These are phyloP conservation scores for Halyomorpha halys DNA, from an alignment of 1,140 invertebrate species.

Conservation along the genomic window DNA sequence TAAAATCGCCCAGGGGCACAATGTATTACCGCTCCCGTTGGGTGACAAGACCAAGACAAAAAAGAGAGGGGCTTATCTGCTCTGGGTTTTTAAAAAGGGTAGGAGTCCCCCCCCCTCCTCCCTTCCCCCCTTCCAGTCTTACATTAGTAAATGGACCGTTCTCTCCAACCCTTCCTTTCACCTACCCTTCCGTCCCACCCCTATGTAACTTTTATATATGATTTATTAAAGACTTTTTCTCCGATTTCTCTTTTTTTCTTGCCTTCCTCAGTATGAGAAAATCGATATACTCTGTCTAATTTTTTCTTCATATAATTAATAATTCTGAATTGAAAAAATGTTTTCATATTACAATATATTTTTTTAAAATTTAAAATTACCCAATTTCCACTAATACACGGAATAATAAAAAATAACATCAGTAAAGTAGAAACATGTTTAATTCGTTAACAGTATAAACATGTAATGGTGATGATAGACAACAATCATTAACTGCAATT, in stretches of 20 bases:
- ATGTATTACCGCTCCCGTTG: constrained; percentile 8
- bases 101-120: constrained; percentile 4
- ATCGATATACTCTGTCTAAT: background rate
- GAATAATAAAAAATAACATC: too few species aligned
- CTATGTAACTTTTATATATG: constrained; percentile 13
- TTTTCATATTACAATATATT: too few species aligned
- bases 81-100: constrained; percentile 15
- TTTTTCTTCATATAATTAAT: too few species aligned
- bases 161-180: constrained; percentile 6
- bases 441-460: too few species aligned
- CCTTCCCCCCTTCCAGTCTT: constrained; percentile 5
- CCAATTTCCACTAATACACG: too few species aligned
- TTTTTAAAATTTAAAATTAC: too few species aligned
- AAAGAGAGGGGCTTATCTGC: constrained; percentile 7
- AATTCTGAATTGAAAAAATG: too few species aligned
- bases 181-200: constrained; percentile 2
- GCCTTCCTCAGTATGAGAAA: background rate
- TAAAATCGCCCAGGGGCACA: constrained; percentile 11
- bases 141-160: constrained; percentile 15
- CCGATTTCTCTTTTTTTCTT: constrained; percentile 11
- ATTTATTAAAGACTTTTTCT: constrained; percentile 14
- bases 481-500: too few species aligned
- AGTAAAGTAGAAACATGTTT: too few species aligned
- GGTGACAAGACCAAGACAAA: constrained; percentile 14
- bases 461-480: too few species aligned